Evolutionary conservation across 1,140 invertebrate genomes (phyloP), one percentile per base, ranked within the genome.

Genomic region (Drosophila setifemur): DNA sequence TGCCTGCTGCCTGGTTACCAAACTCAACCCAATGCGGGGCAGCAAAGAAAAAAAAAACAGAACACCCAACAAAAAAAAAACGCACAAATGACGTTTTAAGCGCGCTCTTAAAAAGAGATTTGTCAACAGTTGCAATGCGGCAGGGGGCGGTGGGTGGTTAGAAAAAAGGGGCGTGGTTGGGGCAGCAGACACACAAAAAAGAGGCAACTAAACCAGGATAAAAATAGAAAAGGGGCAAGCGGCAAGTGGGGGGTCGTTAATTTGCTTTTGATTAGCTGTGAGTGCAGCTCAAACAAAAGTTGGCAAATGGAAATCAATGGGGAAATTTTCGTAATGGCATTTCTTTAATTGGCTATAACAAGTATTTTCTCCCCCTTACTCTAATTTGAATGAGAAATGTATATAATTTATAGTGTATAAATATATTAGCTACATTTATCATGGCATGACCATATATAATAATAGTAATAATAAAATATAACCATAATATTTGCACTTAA

Each of bases 41-140:
- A 40, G 50, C 49, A 58, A 45, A 43, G 43, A 2, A 52, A 47
- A 40, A 33, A 25, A 64, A 57, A 70, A 25, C 16, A 37, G 4
- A 18, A 9, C 1, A 25, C 16, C 14, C 14, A 18, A 9, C 1
- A 42, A 8, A 23, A 16, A 43, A 9, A 64, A 37, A 43, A 12
- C 49, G 60, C 40, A 73, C 75, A 86, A 86, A 86, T 83, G 75
- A 86, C 68, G 82, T 86, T 86, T 85, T 86, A 86, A 86, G 81
- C 81, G 81, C 68, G 82, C 72, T 86, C 82, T 86, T 81, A 86
- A 86, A 86, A 86, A 86, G 81, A 86, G 81, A 86, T 86, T 86
- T 86, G 81, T 86, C 81, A 86, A 86, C 81, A 81, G 81, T 86
- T 86, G 81, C 81, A 86, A 66, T 79, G 74, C 79, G 74, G 37